These are phyloP conservation scores for Leptodactylus fallax DNA, from an alignment of 2,797 vertebrate species.

Conservation along the genomic window DNA sequence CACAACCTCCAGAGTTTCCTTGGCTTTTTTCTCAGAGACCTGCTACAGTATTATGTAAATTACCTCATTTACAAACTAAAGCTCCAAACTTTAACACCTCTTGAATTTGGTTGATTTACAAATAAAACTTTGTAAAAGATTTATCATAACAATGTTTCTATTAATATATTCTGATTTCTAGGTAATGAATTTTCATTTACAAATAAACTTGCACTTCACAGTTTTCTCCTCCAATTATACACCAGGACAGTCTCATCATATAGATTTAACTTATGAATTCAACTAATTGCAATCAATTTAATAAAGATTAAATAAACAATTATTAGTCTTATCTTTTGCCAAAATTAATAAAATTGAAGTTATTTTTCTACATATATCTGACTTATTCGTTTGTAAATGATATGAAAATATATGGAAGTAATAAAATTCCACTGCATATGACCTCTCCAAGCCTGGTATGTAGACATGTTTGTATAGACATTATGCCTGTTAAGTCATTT, in stretches of 20 bases:
- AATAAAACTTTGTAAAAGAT: neutral
- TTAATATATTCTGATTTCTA: neutral
- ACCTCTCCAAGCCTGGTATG: conserved; percentile 56
- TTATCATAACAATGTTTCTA: neutral
- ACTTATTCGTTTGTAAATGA: conserved; percentile 33
- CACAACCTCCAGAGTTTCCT: neutral
- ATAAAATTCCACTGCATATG: conserved; percentile 49
- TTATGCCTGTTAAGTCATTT: conserved; percentile 59
- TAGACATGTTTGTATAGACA: conserved; percentile 60
- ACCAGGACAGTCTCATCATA: neutral
- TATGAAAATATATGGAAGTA: conserved; percentile 43
- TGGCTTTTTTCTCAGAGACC: neutral
- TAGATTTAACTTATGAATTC: neutral
- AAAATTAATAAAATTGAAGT: neutral
- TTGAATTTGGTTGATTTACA: conserved; percentile 49
- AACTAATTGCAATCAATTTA: neutral
- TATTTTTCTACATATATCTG: neutral
- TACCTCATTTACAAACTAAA: neutral
- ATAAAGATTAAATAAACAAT: neutral
- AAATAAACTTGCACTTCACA: neutral
- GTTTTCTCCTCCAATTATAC: neutral
- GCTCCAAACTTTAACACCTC: neutral
- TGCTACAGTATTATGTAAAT: conserved; percentile 2
- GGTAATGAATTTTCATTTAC: neutral
- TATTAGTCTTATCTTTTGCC: neutral